Evolutionary conservation across 2,113 vertebrate species (phyloP).

Genomic region (Perca flavescens): DNA sequence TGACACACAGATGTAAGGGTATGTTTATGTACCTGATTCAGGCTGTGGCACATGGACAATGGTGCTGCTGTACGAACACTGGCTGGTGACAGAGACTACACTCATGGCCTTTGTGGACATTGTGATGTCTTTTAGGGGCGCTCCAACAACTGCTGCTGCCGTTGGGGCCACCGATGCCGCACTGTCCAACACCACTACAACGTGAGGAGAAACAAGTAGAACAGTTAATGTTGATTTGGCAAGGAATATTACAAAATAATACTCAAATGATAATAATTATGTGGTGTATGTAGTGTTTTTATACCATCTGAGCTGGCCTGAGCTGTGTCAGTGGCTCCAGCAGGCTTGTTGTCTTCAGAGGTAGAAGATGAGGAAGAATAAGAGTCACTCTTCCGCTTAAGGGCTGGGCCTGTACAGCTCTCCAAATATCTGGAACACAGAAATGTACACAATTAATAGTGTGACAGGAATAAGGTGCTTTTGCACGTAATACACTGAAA

Average conservation of each 20-base stretch:
- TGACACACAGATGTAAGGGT: background rate
- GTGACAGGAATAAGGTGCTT: background rate
- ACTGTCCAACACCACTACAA: slow-evolving; percentile 73
- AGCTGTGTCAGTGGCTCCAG: slow-evolving; percentile 59
- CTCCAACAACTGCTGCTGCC: slow-evolving; percentile 75
- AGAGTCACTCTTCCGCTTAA: slow-evolving; percentile 90
- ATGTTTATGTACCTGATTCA: slow-evolving; percentile 85
- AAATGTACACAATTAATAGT: background rate
- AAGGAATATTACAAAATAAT: background rate
- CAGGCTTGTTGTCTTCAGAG: slow-evolving; percentile 87
- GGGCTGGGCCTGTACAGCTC: slow-evolving; percentile 86
- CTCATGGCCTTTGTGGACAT: slow-evolving; percentile 87
- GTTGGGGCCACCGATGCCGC: slow-evolving; percentile 68
- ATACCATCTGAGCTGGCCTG: slow-evolving; percentile 79
- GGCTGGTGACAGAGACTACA: slow-evolving; percentile 88
- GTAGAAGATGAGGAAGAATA: slow-evolving; percentile 87
- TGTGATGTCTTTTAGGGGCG: slow-evolving; percentile 84
- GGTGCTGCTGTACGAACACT: slow-evolving; percentile 92
- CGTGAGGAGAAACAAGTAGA: slow-evolving; percentile 48
- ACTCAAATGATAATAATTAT: background rate
- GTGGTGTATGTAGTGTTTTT: slow-evolving; percentile 35
- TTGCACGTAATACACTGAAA: background rate
- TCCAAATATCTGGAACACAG: slow-evolving; percentile 87
- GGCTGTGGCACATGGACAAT: slow-evolving; percentile 88
- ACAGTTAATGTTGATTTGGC: background rate